phyloP scores from a whole-genome alignment of 2,888 invertebrate species.

The Drosophila monieri region DNA sequence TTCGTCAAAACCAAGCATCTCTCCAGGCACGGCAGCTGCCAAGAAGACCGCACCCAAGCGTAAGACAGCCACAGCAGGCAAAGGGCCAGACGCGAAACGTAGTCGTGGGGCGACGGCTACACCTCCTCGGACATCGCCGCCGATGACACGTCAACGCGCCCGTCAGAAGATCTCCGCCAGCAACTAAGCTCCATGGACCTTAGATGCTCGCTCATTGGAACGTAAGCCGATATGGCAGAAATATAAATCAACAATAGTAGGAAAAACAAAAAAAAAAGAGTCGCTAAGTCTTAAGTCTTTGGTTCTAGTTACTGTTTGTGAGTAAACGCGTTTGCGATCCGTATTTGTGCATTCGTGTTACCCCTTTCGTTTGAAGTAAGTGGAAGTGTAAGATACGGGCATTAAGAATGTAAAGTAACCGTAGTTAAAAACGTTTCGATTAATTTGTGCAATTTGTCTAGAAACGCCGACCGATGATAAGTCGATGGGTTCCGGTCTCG shows the following conservation, averaged over 20 bases:
- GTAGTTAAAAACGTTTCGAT: slow-evolving; percentile 11
- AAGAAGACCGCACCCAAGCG: slow-evolving; percentile 11
- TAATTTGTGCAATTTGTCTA: slow-evolving; percentile 19
- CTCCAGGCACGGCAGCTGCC: slow-evolving; percentile 25
- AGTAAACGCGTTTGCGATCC: slow-evolving; percentile 46
- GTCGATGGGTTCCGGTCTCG: neutral
- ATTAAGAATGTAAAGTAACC: slow-evolving; percentile 21
- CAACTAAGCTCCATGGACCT: slow-evolving; percentile 38
- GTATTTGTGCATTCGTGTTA: slow-evolving; percentile 1
- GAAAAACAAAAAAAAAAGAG: slow-evolving; percentile 10
- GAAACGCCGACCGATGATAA: neutral
- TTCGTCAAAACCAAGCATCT: slow-evolving; percentile 35
- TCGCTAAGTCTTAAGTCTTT: slow-evolving; percentile 52
- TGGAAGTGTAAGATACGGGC: slow-evolving; percentile 16
- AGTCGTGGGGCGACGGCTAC: slow-evolving; percentile 19
- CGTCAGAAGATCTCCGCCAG: slow-evolving; percentile 73
- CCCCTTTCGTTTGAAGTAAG: slow-evolving; percentile 24
- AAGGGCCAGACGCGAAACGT: slow-evolving; percentile 17
- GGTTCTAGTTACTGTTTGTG: slow-evolving; percentile 59
- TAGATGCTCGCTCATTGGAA: slow-evolving; percentile 21
- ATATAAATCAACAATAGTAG: slow-evolving; percentile 30
- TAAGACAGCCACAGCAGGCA: slow-evolving; percentile 11
- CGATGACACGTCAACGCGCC: slow-evolving; percentile 74
- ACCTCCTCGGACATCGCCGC: slow-evolving; percentile 57
- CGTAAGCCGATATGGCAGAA: slow-evolving; percentile 56